Evolutionary conservation across 2,113 vertebrate species (phyloP).

Genomic region (human): DNA sequence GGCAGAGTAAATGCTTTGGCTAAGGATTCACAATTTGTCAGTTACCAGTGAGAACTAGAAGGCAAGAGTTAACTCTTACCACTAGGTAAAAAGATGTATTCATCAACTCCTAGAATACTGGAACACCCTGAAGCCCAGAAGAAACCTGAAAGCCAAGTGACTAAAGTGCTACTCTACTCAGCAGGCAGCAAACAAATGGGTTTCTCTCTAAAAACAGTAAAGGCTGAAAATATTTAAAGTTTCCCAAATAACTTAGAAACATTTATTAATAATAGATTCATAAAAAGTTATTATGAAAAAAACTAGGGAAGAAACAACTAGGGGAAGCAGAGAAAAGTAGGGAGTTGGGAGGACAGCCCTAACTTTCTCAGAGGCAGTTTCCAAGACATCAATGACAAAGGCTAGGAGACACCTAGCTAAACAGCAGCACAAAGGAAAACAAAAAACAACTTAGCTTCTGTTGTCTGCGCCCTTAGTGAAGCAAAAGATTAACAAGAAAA

Average conservation of each 20-base stretch:
- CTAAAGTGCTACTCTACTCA: not conserved
- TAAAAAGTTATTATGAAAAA: not conserved
- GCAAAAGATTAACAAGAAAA: not conserved
- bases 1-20: not conserved
- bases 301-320: too few species aligned
- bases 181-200: not conserved
- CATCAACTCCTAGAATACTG: not conserved
- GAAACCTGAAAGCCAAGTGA: not conserved
- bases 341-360: not conserved
- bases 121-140: not conserved
- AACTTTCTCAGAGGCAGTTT: not conserved
- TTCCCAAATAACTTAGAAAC: not conserved
- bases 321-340: not conserved
- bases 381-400: not conserved
- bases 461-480: not conserved
- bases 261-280: not conserved
- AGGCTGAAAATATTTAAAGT: not conserved
- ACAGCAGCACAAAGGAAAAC: not conserved
- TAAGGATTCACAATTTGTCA: not conserved
- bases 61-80: not conserved
- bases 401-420: not conserved
- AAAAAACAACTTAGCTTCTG: not conserved
- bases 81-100: not conserved
- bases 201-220: not conserved
- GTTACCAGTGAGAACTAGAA: not conserved